These are phyloP conservation scores for Ochropleura leucogaster DNA, from an alignment of 2,888 invertebrate species.

Conservation along the genomic window DNA sequence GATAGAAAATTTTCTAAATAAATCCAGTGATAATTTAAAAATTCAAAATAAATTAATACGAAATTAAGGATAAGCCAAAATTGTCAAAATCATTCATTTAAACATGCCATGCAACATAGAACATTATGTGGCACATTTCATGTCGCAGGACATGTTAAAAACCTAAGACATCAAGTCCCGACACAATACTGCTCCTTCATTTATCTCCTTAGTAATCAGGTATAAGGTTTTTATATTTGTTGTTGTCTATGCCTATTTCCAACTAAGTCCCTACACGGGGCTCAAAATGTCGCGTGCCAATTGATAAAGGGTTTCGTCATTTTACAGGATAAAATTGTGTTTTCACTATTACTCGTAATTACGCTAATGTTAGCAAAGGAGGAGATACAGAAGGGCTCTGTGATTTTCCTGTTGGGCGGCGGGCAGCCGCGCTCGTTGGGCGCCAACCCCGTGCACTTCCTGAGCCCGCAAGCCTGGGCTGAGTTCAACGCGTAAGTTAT, in stretches of 20 bases:
- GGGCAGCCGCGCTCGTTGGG: slow-evolving; percentile 87
- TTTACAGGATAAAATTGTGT: slow-evolving; percentile 95
- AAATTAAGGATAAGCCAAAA: no score
- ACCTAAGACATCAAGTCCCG: not conserved
- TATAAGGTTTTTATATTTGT: not conserved
- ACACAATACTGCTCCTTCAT: not conserved
- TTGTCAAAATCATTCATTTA: no score
- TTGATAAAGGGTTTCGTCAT: not conserved
- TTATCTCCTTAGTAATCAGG: not conserved
- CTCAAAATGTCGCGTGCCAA: not conserved
- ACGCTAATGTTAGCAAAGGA: slow-evolving; percentile 92
- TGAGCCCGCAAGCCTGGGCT: slow-evolving; percentile 84
- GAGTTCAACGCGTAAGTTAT: slow-evolving; percentile 83
- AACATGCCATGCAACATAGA: not conserved
- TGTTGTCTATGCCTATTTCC: not conserved
- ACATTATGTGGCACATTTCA: not conserved
- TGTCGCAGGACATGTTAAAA: not conserved
- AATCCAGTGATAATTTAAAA: no score
- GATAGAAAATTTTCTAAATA: not conserved
- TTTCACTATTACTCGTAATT: slow-evolving; percentile 94
- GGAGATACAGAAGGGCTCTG: slow-evolving; percentile 92
- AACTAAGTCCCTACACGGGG: not conserved
- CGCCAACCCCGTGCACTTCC: slow-evolving; percentile 82
- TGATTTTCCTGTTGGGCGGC: slow-evolving; percentile 97
- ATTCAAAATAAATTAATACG: no score